Evolutionary conservation across 2,797 vertebrate species (phyloP).

Genomic region (Esox lucius): DNA sequence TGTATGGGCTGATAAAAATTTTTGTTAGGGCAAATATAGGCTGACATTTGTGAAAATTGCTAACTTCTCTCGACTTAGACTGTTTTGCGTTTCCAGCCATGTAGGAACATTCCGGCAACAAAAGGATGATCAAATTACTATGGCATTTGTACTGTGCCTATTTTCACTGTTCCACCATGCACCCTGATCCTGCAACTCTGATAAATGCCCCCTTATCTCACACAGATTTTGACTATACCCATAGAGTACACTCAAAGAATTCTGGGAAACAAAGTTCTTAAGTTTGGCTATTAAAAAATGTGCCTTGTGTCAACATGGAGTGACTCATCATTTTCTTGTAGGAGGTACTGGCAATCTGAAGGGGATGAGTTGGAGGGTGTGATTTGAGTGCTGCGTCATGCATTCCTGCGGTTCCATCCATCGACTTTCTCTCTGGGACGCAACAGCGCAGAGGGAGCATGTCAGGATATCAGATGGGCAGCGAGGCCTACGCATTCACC

Average conservation of each 20-base stretch:
- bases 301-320: background rate
- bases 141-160: background rate
- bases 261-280: background rate
- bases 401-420: background rate
- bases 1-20: too few relatives aligned
- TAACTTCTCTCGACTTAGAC: too few relatives aligned
- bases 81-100: too few relatives aligned
- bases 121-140: too few relatives aligned
- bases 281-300: background rate
- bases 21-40: too few relatives aligned
- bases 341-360: background rate
- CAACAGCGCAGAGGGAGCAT: background rate
- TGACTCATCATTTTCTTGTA: background rate
- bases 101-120: too few relatives aligned
- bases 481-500: background rate
- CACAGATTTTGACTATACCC: too few relatives aligned
- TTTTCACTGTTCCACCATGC: constrained; percentile 12
- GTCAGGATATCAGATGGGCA: background rate
- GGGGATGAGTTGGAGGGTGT: background rate
- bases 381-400: background rate
- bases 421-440: background rate
- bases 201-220: background rate
- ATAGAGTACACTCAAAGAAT: background rate
- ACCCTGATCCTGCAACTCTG: constrained; percentile 32
- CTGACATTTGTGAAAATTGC: too few relatives aligned